Base-by-base conservation (phyloP, 2,888 invertebrate species). In the Hemistola chrysoprasaria region DNA sequence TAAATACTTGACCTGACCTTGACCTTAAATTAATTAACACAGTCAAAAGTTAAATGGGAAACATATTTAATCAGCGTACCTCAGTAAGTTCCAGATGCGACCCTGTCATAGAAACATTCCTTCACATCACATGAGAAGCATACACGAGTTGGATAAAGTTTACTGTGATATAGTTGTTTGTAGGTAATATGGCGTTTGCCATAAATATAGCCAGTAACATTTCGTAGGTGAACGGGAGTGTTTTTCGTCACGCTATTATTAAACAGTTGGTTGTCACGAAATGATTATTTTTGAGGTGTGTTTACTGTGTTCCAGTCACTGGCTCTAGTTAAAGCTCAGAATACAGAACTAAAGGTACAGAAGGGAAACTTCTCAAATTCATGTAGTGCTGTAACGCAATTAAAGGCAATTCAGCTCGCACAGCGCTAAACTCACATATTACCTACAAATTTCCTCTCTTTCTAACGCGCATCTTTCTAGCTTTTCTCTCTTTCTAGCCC, bases 251-350 rank as follows among this genome's bases (percentile, higher is more conserved):
- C 50, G 50, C 43, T 22, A 50, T 22, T 31, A 28, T 16, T 16
- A 11, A 40, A 50, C 35, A 22, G 43, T 28, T 22, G 20, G 23
- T 43, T 30, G 40, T 31, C 50, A 50, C 42, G 50, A 33, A 41
- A 21, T 40, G 26, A 31, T 34, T 28, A 8, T 31, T 24, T 4
- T 28, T 11, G 27, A 1, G n/a, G 8, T 5, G 1, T 7, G 3
- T 4, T 28, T 28, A 11, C 7, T 21, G 2, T 7, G 11, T 2
- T 11, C 11, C 11, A 36, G 22, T 22, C 3, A 28, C 36, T 36
- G 22, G 22, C 8, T 22, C 28, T 11, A 36, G n/a, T n/a, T n/a
- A n/a, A n/a, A n/a, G n/a, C n/a, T n/a, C n/a, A n/a, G n/a, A n/a
- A n/a, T n/a, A n/a, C n/a, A n/a, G n/a, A n/a, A n/a, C n/a, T n/a